Evolutionary conservation across 2,113 vertebrate genomes (phyloP).

Genomic region (Beaufortia kweichowensis): DNA sequence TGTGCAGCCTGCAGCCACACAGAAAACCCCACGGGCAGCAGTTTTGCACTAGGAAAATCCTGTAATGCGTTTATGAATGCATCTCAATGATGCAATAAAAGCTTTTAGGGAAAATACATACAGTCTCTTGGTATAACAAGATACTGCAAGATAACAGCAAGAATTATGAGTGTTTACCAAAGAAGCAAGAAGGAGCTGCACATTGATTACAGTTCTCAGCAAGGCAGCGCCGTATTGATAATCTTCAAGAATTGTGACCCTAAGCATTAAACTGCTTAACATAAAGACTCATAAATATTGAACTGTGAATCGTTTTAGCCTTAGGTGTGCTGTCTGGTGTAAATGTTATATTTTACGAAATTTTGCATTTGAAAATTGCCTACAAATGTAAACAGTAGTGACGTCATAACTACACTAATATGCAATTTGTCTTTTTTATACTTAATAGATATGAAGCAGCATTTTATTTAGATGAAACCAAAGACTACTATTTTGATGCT

Average conservation of each 20-base stretch:
- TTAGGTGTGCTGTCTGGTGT: neutral
- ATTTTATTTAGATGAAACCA: neutral
- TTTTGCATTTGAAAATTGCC: too few species aligned
- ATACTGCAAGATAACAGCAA: neutral
- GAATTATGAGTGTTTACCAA: neutral
- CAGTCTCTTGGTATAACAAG: neutral
- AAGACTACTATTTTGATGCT: too few species aligned
- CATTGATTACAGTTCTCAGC: neutral
- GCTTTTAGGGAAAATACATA: neutral
- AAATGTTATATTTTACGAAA: too few species aligned
- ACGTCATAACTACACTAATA: too few species aligned
- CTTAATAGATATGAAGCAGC: neutral
- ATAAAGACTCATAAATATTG: neutral
- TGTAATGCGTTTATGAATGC: constrained; percentile 10
- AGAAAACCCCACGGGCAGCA: neutral
- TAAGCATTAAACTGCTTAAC: neutral
- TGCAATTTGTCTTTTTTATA: too few species aligned
- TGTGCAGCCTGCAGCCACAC: constrained; percentile 5
- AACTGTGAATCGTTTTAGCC: neutral
- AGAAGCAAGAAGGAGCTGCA: neutral
- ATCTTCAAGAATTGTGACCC: neutral
- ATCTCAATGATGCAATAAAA: constrained; percentile 19
- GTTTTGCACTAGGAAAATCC: neutral
- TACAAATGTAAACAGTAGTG: too few species aligned
- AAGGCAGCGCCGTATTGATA: too few species aligned